phyloP scores from a whole-genome alignment of 2,888 invertebrate genomes.

The Hypsopygia costalis region DNA sequence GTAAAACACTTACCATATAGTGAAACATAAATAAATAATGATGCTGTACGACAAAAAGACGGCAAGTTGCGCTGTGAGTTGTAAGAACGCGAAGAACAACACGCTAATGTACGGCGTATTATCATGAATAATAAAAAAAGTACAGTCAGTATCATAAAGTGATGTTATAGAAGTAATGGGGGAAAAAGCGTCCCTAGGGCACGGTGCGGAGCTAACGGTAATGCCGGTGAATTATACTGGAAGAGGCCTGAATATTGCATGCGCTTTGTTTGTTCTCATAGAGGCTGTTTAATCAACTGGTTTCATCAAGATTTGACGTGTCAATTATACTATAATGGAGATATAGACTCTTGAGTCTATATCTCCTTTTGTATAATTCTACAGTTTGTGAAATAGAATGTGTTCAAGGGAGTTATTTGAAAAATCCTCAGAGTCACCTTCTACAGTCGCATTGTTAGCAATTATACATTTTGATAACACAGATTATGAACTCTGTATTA shows the following conservation, averaged over 20 bases:
- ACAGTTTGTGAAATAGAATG: no score
- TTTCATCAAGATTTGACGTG: no score
- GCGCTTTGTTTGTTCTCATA: neutral
- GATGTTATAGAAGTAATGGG: slow-evolving; percentile 70
- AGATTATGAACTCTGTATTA: no score
- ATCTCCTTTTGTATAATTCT: no score
- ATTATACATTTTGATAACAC: no score
- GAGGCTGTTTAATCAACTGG: no score
- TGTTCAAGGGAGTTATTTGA: no score
- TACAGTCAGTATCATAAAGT: slow-evolving; percentile 69
- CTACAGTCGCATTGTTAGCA: no score
- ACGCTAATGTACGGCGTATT: slow-evolving; percentile 68
- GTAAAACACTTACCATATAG: slow-evolving; percentile 1
- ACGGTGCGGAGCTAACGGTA: slow-evolving; percentile 27
- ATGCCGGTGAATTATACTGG: slow-evolving; percentile 5
- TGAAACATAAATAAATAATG: slow-evolving; percentile 35
- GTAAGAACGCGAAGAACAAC: slow-evolving; percentile 44
- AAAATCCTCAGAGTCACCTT: no score
- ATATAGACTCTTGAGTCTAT: no score
- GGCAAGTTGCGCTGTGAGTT: slow-evolving; percentile 20
- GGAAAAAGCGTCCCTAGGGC: slow-evolving; percentile 59
- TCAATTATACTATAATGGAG: no score
- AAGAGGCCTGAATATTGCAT: slow-evolving; percentile 6
- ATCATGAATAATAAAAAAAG: slow-evolving; percentile 74
- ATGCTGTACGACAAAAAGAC: slow-evolving; percentile 31